These are phyloP conservation scores for Corticium candelabrum DNA, from an alignment of 37 sponge, comb jelly and placozoan genomes.

Conservation along the genomic window DNA sequence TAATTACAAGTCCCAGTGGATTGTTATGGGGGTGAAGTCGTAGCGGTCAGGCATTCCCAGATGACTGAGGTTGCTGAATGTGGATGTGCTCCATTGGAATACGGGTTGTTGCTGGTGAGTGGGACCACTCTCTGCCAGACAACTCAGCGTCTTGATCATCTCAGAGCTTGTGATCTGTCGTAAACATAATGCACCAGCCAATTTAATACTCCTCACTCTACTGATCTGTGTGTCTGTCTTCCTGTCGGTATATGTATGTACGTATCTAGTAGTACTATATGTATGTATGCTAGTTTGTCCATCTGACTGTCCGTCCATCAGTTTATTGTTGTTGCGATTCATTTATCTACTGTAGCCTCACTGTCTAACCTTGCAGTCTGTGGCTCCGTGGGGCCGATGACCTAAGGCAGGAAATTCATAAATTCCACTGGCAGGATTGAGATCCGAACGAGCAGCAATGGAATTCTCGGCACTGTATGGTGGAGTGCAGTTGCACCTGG, in stretches of 20 bases:
- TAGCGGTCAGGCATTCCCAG: constrained; percentile 81
- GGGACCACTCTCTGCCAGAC: constrained; percentile 75
- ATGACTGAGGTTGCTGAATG: constrained; percentile 36
- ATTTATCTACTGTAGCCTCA: neutral
- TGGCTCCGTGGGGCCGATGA: constrained; percentile 82
- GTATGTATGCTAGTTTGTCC: neutral
- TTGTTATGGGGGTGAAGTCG: constrained; percentile 48
- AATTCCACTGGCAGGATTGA: constrained; percentile 82
- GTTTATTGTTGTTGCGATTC: neutral
- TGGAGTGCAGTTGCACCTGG: constrained; percentile 83
- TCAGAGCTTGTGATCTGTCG: neutral
- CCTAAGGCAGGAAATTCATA: constrained; percentile 77
- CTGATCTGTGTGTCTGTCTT: neutral
- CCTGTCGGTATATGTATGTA: too few relatives aligned
- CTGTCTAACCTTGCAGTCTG: constrained; percentile 68
- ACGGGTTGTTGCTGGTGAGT: constrained; percentile 81
- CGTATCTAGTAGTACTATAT: too few relatives aligned
- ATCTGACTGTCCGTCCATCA: too few relatives aligned
- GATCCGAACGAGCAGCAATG: constrained; percentile 85
- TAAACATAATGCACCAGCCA: too few relatives aligned
- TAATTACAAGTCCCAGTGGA: neutral
- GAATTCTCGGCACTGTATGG: constrained; percentile 88
- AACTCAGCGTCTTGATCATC: constrained; percentile 10
- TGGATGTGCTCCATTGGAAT: constrained; percentile 89
- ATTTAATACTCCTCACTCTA: too few relatives aligned